phyloP scores from a whole-genome alignment of 2,113 vertebrate genomes.

The Rana temporaria region DNA sequence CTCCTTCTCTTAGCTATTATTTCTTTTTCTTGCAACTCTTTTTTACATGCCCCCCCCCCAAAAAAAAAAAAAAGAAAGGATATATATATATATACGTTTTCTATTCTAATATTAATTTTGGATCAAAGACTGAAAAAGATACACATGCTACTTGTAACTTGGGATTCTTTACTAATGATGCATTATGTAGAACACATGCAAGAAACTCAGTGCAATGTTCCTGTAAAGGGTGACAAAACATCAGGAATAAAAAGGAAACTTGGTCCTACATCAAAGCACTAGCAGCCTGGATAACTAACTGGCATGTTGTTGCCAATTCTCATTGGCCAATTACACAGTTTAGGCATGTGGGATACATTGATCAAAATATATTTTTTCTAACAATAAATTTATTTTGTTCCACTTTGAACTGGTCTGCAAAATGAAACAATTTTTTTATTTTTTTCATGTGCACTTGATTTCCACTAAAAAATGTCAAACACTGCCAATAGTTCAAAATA shows the following conservation, averaged over 20 bases:
- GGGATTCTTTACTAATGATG: slow-evolving; percentile 76
- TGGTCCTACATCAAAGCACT: slow-evolving; percentile 80
- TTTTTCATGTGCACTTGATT: slow-evolving; percentile 11
- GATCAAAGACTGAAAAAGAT: slow-evolving; percentile 67
- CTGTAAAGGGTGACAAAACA: slow-evolving; percentile 73
- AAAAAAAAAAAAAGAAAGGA: no score
- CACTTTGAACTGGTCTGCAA: slow-evolving; percentile 30
- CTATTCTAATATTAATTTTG: slow-evolving; percentile 69
- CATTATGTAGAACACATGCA: slow-evolving; percentile 78
- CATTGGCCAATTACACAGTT: slow-evolving; percentile 86
- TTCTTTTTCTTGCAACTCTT: slow-evolving; percentile 50
- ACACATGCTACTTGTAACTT: slow-evolving; percentile 71
- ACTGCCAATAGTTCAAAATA: slow-evolving; percentile 8
- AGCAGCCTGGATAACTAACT: slow-evolving; percentile 82
- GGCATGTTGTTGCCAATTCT: slow-evolving; percentile 82
- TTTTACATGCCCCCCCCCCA: slow-evolving; percentile 59
- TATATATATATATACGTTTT: slow-evolving; percentile 65
- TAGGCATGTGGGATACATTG: slow-evolving; percentile 33
- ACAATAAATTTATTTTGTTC: slow-evolving; percentile 27
- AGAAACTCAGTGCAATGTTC: slow-evolving; percentile 63
- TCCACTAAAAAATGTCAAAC: not conserved
- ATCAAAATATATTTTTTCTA: slow-evolving; percentile 66
- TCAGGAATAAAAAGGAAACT: slow-evolving; percentile 81
- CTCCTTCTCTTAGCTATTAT: slow-evolving; percentile 35
- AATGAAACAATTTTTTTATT: slow-evolving; percentile 12